Evolutionary conservation across 2,113 vertebrate genomes (phyloP).

Genomic region (Sander vitreus): DNA sequence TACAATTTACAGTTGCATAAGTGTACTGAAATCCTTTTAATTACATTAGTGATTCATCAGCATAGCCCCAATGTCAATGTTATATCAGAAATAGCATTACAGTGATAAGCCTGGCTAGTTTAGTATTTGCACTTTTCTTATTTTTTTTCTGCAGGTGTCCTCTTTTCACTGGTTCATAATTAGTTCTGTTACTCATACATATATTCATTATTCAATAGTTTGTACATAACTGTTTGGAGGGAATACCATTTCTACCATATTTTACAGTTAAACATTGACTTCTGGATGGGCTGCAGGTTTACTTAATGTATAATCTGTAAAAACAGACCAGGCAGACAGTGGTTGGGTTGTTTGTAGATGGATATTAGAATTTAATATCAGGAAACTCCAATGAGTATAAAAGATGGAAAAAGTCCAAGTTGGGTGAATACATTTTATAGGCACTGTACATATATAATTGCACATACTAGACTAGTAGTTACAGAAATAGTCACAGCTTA

Average conservation of each 20-base stretch:
- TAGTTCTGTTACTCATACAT: neutral
- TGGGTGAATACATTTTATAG: constrained; percentile 24
- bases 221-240: neutral
- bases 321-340: constrained; percentile 18
- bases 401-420: constrained; percentile 28
- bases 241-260: neutral
- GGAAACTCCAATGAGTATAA: constrained; percentile 34
- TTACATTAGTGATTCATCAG: neutral
- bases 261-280: neutral
- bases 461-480: constrained; percentile 15
- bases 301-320: neutral
- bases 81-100: neutral
- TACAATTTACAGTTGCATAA: neutral
- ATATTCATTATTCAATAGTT: neutral
- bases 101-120: neutral
- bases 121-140: constrained; percentile 3
- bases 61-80: neutral
- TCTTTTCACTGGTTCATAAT: neutral
- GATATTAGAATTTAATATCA: constrained; percentile 35
- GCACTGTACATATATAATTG: constrained; percentile 26
- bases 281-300: neutral
- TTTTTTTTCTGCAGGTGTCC: constrained; percentile 31
- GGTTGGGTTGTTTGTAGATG: neutral
- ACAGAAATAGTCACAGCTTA: constrained; percentile 10
- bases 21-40: neutral